Base-by-base conservation (phyloP, 2,888 invertebrate genomes). In the Rosalia funebris region DNA sequence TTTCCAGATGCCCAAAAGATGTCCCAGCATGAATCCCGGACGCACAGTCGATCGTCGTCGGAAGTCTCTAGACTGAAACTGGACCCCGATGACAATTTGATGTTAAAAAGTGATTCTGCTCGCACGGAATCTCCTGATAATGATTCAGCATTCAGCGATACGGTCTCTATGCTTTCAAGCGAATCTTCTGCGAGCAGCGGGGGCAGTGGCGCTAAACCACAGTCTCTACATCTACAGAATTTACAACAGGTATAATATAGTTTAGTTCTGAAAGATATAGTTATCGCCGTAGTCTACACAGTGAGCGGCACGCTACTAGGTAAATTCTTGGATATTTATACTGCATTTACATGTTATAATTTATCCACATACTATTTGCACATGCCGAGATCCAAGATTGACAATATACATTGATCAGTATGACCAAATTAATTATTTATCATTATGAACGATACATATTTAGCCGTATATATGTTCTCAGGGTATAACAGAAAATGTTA, bases 61-160 rank as follows among this genome's bases (percentile, higher is more conserved):
- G 84, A 83, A 67, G 81, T 81, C 9, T 77, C 80, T 25, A 68
- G 81, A 63, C 72, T 81, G 60, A 81, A 80, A 68, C 65, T 79
- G 61, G 79, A 81, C 60, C 67, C 77, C 12, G 75, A 76, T 39
- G 82, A 80, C 60, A 76, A 76, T 15, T 77, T 79, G 63, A 63
- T 78, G 34, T 71, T 79, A 54, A 70, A 77, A 53, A 79, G 79
- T 70, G 76, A 77, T 65, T 79, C 81, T 66, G 83, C 82, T 42
- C 87, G 95, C 66, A 92, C 95, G 10, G 96, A 97, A 76, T 95
- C 95, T 53, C 97, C 97, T 0, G 98, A 98, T 82, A 97, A 96
- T 82, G 98, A 98, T 83, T 97, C 97, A 9, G 98, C 98, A 11
- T 98, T 97, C 82, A 97, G 97, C 75, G 98, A 98, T 83, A 96